Evolutionary conservation across 2,888 invertebrate species (phyloP), one percentile per base, ranked within the genome.

Genomic region (Tiphia femorata): DNA sequence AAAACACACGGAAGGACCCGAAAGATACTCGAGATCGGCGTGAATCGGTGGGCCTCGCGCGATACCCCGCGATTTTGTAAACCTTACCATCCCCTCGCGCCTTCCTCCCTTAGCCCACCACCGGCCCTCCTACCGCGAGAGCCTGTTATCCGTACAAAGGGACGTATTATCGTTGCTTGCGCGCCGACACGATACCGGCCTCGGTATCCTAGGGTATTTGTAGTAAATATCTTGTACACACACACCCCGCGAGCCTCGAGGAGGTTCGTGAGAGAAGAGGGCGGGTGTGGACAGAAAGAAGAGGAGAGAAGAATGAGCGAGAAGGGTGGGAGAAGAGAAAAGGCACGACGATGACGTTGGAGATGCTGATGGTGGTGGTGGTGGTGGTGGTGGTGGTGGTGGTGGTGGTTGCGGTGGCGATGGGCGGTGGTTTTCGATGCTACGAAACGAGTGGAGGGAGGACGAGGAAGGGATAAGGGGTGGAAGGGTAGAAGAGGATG

Each of bases 141-240:
- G 27, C 23, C 43, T 54, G 66, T 66, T 64, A 57, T 62, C 56
- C 66, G 56, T 64, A 74, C 69, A 73, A 73, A 68, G 68, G 67
- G 61, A 70, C 62, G 67, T 74, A 77, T 74, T 77, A 78, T 78
- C 70, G 64, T 53, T 59, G 61, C 49, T n/a, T n/a, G 60, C 62
- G n/a, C 58, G 61, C 56, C 57, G 54, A 66, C 61, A 64, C 63
- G 72, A 76, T 76, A 78, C 69, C 71, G 62, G 64, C n/a, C n/a
- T n/a, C n/a, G n/a, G 49, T 64, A 70, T 65, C 77, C 63, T 61
- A n/a, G 69, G 68, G 67, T 79, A 77, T 80, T 80, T 76, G 75
- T 73, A 67, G 76, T 77, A 75, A 79, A 79, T 79, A 77, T 80
- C 80, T 79, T 78, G 77, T 76, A 70, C 72, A 79, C 73, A 79